phyloP scores from a whole-genome alignment of 2,797 vertebrate species.

The Zenarchopterus dispar region DNA sequence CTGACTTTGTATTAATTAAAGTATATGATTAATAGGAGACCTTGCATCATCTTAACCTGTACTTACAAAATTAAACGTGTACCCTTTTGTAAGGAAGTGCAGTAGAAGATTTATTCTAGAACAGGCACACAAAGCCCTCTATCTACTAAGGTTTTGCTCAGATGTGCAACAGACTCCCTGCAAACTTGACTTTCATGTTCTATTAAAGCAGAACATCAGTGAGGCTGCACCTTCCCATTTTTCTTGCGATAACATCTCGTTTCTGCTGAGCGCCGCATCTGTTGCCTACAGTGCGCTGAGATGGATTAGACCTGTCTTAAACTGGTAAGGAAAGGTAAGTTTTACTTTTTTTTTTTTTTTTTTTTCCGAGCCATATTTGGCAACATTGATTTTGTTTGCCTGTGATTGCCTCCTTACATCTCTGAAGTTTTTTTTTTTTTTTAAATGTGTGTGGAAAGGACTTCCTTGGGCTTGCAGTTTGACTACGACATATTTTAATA shows the following conservation, averaged over 20 bases:
- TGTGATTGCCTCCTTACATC: slow-evolving; percentile 1
- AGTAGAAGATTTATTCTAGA: slow-evolving; percentile 30
- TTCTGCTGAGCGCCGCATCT: slow-evolving; percentile 49
- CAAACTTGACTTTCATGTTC: slow-evolving; percentile 65
- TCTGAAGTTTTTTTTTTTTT: not conserved
- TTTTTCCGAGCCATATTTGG: slow-evolving; percentile 21
- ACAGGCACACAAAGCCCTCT: slow-evolving; percentile 28
- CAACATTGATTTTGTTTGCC: slow-evolving; percentile 19
- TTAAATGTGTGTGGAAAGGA: slow-evolving; percentile 1
- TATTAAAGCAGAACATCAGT: slow-evolving; percentile 71
- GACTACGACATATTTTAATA: slow-evolving; percentile 4
- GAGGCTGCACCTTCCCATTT: slow-evolving; percentile 41
- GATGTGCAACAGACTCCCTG: slow-evolving; percentile 60
- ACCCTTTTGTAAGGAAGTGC: not conserved
- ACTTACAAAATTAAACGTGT: not conserved
- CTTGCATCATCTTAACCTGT: not conserved
- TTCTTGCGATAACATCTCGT: slow-evolving; percentile 61
- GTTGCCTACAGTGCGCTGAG: slow-evolving; percentile 46
- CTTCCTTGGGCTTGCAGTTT: not conserved
- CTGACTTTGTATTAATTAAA: not conserved
- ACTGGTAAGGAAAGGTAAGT: slow-evolving; percentile 33
- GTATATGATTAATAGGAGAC: not conserved
- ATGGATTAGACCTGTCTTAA: slow-evolving; percentile 57
- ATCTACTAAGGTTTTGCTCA: slow-evolving; percentile 51
- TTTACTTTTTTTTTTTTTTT: slow-evolving; percentile 25